These are phyloP conservation scores for Drosophila oshimai DNA, from an alignment of 1,140 invertebrate species.

Conservation along the genomic window DNA sequence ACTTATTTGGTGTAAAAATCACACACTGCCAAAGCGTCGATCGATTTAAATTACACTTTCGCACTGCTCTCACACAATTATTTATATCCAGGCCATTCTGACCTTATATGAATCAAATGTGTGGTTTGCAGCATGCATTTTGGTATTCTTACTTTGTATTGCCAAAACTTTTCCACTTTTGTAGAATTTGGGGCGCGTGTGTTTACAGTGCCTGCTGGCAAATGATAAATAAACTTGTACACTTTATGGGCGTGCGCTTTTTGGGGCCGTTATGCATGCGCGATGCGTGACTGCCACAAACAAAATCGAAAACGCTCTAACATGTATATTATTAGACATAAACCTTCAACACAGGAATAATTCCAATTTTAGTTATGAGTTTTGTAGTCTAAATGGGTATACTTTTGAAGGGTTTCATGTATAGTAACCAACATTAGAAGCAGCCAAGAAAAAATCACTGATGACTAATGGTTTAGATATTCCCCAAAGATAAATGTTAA, in stretches of 20 bases:
- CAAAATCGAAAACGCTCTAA: conserved; percentile 24
- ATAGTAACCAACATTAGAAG: no score
- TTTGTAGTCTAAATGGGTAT: no score
- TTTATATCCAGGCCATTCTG: conserved; percentile 25
- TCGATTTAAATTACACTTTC: conserved; percentile 15
- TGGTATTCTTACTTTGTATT: conserved; percentile 17
- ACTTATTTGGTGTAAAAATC: conserved; percentile 51
- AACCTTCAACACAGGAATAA: no score
- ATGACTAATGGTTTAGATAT: background rate
- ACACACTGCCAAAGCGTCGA: background rate
- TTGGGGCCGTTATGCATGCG: conserved; percentile 36
- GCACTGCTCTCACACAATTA: conserved; percentile 28
- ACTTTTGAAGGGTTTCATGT: no score
- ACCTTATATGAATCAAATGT: conserved; percentile 46
- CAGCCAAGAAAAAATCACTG: background rate
- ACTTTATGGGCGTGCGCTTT: conserved; percentile 54
- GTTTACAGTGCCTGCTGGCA: conserved; percentile 46
- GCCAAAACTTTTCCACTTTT: conserved; percentile 39
- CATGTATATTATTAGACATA: no score
- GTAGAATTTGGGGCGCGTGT: conserved; percentile 48
- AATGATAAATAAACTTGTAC: conserved; percentile 66
- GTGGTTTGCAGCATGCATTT: conserved; percentile 34
- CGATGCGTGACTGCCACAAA: conserved; percentile 53
- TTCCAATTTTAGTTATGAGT: no score
- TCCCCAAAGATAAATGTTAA: background rate